Percentiles rank a stretch among this genome's conserved stretches.
Evolutionary conservation across 2,888 invertebrate genomes (phyloP).

Genomic region (Lasioglossum calceatum): DNA sequence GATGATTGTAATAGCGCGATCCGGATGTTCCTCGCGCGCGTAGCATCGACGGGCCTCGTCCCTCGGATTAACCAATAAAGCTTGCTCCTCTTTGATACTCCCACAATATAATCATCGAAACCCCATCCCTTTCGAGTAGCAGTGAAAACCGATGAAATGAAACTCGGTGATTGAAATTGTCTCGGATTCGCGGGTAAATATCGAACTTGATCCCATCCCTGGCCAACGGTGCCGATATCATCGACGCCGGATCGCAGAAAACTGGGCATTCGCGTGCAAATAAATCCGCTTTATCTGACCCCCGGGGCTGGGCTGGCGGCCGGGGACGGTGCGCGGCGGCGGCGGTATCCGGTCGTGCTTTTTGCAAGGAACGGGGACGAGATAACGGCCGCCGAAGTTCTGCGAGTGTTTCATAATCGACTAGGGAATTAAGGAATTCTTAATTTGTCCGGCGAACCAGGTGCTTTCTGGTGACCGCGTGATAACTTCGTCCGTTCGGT

Average conservation of each 20-base stretch:
- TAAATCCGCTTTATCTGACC: conserved; percentile 57
- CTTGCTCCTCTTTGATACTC: neutral
- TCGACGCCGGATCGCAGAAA: conserved; percentile 48
- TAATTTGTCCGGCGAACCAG: conserved; percentile 8
- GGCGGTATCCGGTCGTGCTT: conserved; percentile 36
- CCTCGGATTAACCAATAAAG: no score
- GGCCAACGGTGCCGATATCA: conserved; percentile 17
- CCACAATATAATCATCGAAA: neutral
- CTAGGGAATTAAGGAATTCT: conserved; percentile 37
- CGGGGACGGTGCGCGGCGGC: neutral
- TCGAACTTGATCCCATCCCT: neutral
- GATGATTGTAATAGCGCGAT: conserved; percentile 54
- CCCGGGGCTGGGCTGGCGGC: neutral
- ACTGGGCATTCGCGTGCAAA: conserved; percentile 58
- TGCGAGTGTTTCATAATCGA: conserved; percentile 12
- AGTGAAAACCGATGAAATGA: neutral
- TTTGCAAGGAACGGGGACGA: conserved; percentile 25
- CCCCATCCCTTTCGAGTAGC: neutral
- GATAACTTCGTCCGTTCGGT: neutral
- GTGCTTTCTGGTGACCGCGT: neutral
- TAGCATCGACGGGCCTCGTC: conserved; percentile 17
- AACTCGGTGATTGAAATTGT: neutral
- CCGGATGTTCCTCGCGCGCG: conserved; percentile 19
- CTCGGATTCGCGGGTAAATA: neutral
- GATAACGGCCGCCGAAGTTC: conserved; percentile 17